These are phyloP conservation scores for Alsophila aescularia DNA, from an alignment of 2,888 invertebrate species.

Conservation along the genomic window DNA sequence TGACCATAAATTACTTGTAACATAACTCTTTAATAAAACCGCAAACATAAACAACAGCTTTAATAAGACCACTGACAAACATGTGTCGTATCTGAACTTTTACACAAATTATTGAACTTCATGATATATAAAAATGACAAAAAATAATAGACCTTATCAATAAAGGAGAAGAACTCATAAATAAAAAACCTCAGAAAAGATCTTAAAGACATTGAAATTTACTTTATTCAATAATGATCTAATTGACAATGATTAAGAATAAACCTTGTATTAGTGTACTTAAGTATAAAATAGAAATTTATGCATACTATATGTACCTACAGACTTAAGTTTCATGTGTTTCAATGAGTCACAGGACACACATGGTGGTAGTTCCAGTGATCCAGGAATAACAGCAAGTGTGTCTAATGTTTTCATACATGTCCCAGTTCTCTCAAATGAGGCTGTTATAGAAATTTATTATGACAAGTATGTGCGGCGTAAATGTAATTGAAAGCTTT, in stretches of 20 bases:
- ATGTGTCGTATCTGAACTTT: slow-evolving; percentile 25
- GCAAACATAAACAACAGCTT: slow-evolving; percentile 24
- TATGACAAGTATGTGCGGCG: slow-evolving; percentile 27
- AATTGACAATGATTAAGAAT: background rate
- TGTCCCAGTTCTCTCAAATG: slow-evolving; percentile 37
- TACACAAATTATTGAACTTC: background rate
- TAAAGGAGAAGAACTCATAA: background rate
- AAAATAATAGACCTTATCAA: slow-evolving; percentile 13
- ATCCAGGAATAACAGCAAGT: slow-evolving; percentile 41
- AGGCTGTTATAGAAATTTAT: slow-evolving; percentile 38
- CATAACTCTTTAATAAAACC: slow-evolving; percentile 18
- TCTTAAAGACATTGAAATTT: background rate
- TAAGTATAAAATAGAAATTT: slow-evolving; percentile 11
- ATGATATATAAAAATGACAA: background rate
- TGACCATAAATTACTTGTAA: slow-evolving; percentile 29
- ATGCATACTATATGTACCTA: slow-evolving; percentile 1
- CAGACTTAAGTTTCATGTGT: slow-evolving; percentile 16
- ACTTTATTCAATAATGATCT: background rate
- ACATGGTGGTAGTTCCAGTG: slow-evolving; percentile 39
- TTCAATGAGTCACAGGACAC: slow-evolving; percentile 37
- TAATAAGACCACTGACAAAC: slow-evolving; percentile 21
- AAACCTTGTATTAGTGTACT: background rate
- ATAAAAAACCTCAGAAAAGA: background rate
- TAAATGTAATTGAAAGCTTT: slow-evolving; percentile 21
- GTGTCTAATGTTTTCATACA: slow-evolving; percentile 37